Percentiles rank a stretch among this genome's conserved stretches.
Conservation (phyloP, 2,113 vertebrate species). For the Bettongia penicillata region DNA sequence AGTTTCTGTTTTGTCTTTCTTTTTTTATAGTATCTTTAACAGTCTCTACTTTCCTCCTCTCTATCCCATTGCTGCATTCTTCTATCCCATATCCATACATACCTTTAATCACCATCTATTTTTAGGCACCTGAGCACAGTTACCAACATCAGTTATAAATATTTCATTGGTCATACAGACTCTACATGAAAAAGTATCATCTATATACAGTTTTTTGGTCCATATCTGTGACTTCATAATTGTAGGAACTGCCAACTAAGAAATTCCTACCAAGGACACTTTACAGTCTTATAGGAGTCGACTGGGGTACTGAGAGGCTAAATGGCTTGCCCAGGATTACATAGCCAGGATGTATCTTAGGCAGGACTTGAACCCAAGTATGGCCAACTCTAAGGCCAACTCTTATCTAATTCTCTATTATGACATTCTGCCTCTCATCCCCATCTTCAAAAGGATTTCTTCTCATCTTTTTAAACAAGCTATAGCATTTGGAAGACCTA, state of each 20-base stretch:
- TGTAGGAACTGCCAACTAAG: not conserved
- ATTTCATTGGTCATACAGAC: not conserved
- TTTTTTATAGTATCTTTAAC: conserved; percentile 6
- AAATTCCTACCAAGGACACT: not conserved
- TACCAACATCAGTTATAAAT: not conserved
- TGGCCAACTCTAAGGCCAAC: not conserved
- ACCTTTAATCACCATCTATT: conserved; percentile 34
- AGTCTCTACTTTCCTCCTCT: conserved; percentile 2
- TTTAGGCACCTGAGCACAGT: not conserved
- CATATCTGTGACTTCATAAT: not conserved
- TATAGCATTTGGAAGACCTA: not conserved
- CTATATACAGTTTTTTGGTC: not conserved
- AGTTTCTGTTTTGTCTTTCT: conserved; percentile 12
- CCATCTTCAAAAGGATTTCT: not conserved
- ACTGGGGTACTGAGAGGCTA: not conserved
- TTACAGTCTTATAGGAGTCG: not conserved
- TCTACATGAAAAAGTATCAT: conserved; percentile 25
- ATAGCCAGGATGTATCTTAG: not conserved
- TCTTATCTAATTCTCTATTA: not conserved
- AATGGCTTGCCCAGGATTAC: not conserved
- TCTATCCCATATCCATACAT: not conserved
- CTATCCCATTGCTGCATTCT: not conserved
- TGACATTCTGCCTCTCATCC: not conserved
- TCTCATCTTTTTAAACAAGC: not conserved
- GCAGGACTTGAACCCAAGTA: not conserved